Base-by-base conservation (phyloP, 2,888 invertebrate species). In the Toxonevra muliebris region DNA sequence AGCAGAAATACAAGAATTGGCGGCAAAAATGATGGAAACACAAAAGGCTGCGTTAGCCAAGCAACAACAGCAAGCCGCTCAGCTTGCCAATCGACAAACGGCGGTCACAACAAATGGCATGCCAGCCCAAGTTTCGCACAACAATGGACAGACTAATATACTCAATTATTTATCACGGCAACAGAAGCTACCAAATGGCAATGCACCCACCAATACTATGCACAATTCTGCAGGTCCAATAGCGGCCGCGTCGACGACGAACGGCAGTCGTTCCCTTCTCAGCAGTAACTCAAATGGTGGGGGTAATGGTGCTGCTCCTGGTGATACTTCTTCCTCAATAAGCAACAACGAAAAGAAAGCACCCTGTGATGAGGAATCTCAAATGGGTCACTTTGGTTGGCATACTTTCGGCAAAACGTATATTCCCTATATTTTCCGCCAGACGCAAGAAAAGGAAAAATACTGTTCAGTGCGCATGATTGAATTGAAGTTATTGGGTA, bases 401-500 rank as follows among this genome's bases (percentile, higher is more conserved):
- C 92, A 92, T 69, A 91, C 91, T 76, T 90, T 97, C 61, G 95
- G 94, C 71, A 93, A 93, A 79, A 90, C 90, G 76, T 91, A 92
- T 84, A 93, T 97, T 80, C 97, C 97, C 1, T 96, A 93, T 84
- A 93, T 97, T 74, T 91, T 92, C 80, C 89, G 97, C 19, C 89
- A 91, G 62, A 7, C 3, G 30, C 30, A 30, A 30, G 30, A 30
- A 7, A 89, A 90, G 17, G 94, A 94, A 82, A 93, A 93, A 82
- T 97, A 94, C 84, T 94, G 95, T 81, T 93, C 96, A n/a, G 96
- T 97, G 62, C 89, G 96, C 65, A 96, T 97, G 90, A 93, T 97
- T 30, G 97, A 97, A 85, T 89, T 91, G 79, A 96, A 96, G 85
- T 88, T 96, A 58, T 88, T 96, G 30, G 93, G 94, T 83, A 95